These are phyloP conservation scores for Nowickia ferox DNA, from an alignment of 2,888 invertebrate genomes.

Conservation along the genomic window DNA sequence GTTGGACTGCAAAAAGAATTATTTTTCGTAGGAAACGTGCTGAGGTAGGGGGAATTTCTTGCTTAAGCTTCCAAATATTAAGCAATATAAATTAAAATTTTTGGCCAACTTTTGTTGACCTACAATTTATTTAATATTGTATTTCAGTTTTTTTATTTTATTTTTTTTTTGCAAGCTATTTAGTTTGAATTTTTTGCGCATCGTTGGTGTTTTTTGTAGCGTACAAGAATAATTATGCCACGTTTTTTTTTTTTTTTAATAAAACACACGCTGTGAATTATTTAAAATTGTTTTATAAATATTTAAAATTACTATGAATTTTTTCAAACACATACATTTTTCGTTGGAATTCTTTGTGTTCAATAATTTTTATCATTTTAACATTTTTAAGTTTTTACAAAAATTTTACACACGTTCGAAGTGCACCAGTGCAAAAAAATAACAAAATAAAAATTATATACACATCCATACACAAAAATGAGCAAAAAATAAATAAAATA, in stretches of 20 bases:
- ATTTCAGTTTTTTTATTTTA: too few relatives aligned
- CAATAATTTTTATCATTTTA: conserved; percentile 1
- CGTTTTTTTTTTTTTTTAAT: conserved; percentile 22
- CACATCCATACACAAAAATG: conserved; percentile 8
- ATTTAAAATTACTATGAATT: conserved; percentile 33
- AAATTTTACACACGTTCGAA: conserved; percentile 19
- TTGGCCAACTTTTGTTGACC: not conserved
- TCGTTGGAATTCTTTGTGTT: conserved; percentile 7
- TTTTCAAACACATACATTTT: not conserved
- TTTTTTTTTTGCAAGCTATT: not conserved
- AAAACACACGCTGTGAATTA: conserved; percentile 33
- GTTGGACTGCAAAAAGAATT: not conserved
- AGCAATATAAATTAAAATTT: not conserved
- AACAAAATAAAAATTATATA: not conserved
- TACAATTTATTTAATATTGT: not conserved
- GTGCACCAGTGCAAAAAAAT: not conserved
- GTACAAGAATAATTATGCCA: conserved; percentile 10
- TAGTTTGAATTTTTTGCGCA: not conserved
- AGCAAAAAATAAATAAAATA: conserved; percentile 28
- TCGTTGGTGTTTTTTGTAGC: not conserved
- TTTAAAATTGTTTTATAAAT: conserved; percentile 42
- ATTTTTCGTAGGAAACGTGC: not conserved
- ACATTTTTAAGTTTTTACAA: not conserved
- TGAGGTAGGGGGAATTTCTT: not conserved
- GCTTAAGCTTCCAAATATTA: too few relatives aligned